Evolutionary conservation across 2,797 vertebrate species (phyloP), one percentile per base, ranked within the genome.

Genomic region (Helicolenus hilgendorfi): DNA sequence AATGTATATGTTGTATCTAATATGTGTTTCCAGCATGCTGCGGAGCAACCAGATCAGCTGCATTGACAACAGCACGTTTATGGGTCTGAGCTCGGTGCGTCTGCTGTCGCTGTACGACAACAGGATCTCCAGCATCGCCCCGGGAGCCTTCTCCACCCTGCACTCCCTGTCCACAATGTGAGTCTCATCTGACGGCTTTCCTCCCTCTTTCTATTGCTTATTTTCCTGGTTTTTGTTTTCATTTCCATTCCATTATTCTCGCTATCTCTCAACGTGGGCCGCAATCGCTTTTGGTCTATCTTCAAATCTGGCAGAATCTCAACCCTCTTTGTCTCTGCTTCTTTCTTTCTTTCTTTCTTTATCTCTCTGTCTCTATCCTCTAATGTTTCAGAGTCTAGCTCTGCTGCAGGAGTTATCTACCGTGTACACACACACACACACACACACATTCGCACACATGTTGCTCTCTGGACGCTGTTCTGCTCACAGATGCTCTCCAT

Each of bases 101-200:
- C 95, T 99, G 92, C 98, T 99, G 72, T 99, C 99, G 0, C 97
- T 99, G 13, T 99, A 99, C 0, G 99, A 99, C 95, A 99, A 99
- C 96, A 97, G 98, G 71, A 99, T 99, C 90, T 98, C 98, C 89
- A 99, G 98, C 0, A 97, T 99, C 72, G 98, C 98, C 38, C 99
- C 98, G 0, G 98, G 98, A 82, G 98, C 99, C 71, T 99, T 99
- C 14, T 97, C 98, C 89, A 99, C 98, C 0, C 97, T 99, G 11
- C 99, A 99, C 92, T 99, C 99, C 0, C 98, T 99, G 77, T 99
- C 99, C 49, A 99, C 99, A 0, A 98, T 99, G 99, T 99, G 87
- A 98, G 99, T 91, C 58, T 15, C 24, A 64, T 11, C 49, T 18
- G 6, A 22, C 2, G 8, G 3, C 11, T 58, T 38, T 20, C 31